Evolutionary conservation across 2,797 vertebrate species (phyloP).

Genomic region (Muscicapa striata): DNA sequence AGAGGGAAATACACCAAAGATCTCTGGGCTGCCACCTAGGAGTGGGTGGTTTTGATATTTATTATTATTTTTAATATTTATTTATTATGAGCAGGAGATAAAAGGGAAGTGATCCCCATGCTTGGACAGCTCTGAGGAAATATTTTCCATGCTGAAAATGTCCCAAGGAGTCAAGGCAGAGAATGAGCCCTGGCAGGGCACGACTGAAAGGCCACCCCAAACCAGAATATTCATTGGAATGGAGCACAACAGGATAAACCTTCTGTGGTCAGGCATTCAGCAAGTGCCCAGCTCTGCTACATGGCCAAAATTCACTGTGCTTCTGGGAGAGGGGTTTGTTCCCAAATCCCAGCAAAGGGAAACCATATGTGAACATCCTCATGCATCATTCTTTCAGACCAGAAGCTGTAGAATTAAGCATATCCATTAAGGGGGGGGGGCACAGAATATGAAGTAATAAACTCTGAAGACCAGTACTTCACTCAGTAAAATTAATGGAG

Average conservation of each 20-base stretch:
- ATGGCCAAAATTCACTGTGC: rapidly evolving
- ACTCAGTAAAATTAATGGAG: neutral
- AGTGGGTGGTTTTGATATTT: neutral
- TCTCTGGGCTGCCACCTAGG: neutral
- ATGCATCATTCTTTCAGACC: neutral
- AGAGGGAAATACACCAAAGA: neutral
- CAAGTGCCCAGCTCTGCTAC: neutral
- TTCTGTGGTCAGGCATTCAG: rapidly evolving
- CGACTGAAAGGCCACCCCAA: neutral
- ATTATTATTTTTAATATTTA: neutral
- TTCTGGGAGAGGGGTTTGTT: neutral
- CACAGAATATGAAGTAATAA: neutral
- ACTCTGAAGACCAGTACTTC: neutral
- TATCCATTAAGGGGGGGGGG: neutral
- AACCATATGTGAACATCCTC: rapidly evolving
- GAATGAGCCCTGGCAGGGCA: neutral
- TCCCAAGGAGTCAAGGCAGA: rapidly evolving
- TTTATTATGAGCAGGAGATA: neutral
- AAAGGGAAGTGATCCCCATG: neutral
- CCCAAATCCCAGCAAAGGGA: neutral
- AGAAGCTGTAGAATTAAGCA: neutral
- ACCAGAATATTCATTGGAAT: neutral
- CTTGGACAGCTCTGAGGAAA: neutral
- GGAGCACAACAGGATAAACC: neutral
- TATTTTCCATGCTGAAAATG: neutral